These are phyloP conservation scores for Acrossocheilus wenchowensis DNA, from an alignment of 2,797 vertebrate genomes.

Conservation along the genomic window DNA sequence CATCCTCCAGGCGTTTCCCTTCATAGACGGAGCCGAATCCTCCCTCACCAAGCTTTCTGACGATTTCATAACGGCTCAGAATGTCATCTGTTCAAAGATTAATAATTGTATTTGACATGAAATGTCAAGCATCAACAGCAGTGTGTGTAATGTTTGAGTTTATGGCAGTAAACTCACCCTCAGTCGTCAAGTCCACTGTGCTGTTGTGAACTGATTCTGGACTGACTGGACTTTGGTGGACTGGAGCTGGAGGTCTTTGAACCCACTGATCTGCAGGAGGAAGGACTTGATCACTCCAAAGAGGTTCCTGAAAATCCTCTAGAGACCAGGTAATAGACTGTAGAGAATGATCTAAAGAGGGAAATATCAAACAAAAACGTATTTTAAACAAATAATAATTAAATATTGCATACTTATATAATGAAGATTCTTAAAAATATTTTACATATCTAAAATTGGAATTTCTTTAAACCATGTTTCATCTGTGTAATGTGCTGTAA, in stretches of 20 bases:
- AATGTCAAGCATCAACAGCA: neutral
- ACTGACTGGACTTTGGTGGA: neutral
- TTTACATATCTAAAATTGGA: neutral
- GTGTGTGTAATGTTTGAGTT: neutral
- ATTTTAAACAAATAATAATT: neutral
- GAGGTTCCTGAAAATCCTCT: neutral
- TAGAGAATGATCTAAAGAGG: neutral
- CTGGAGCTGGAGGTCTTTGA: neutral
- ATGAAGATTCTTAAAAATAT: neutral
- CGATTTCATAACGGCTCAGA: neutral
- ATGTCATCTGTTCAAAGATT: neutral
- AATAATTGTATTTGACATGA: neutral
- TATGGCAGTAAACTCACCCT: neutral
- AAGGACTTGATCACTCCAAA: neutral
- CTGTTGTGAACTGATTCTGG: neutral
- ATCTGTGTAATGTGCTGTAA: neutral
- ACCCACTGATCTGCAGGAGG: neutral
- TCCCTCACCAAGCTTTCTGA: neutral
- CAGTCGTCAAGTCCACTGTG: neutral
- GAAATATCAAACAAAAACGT: neutral
- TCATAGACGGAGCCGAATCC: neutral
- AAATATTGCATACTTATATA: neutral
- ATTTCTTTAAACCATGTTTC: neutral
- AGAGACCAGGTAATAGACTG: neutral
- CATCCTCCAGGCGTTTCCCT: neutral